Conservation (phyloP, 2,888 invertebrate species). For the Cosmia trapezina region DNA sequence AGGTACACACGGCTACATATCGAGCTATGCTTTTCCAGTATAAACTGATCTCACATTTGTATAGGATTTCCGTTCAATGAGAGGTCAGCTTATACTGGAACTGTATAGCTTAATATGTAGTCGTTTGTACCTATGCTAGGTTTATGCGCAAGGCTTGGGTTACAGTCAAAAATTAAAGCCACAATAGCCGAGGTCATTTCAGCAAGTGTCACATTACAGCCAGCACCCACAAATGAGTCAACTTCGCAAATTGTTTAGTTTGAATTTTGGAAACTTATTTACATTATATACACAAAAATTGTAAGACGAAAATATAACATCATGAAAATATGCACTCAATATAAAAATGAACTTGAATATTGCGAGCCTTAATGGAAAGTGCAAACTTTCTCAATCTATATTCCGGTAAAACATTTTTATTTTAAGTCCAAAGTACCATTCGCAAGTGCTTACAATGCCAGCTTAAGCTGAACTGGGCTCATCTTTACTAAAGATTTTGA, state of each 20-base stretch:
- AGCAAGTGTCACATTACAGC: constrained; percentile 34
- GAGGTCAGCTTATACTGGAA: too few species aligned
- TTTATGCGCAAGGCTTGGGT: constrained; percentile 8
- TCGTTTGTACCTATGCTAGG: too few species aligned
- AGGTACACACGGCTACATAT: too few species aligned
- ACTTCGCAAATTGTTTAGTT: not conserved
- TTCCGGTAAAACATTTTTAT: constrained; percentile 7
- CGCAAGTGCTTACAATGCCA: not conserved
- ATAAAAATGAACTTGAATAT: not conserved
- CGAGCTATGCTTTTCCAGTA: too few species aligned
- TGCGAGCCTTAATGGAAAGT: not conserved
- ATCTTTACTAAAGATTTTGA: not conserved
- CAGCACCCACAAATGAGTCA: constrained; percentile 11
- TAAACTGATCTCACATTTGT: too few species aligned
- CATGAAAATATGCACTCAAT: not conserved
- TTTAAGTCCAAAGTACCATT: not conserved
- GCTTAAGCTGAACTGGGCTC: not conserved
- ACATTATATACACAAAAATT: not conserved
- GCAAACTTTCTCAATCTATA: not conserved
- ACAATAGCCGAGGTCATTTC: constrained; percentile 47
- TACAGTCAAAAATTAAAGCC: constrained; percentile 36
- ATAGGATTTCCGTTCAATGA: too few species aligned
- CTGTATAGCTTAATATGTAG: too few species aligned
- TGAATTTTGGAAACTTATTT: not conserved
- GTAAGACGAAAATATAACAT: not conserved